Conservation (phyloP, 2,888 invertebrate species). For the Cybosia mesomella region DNA sequence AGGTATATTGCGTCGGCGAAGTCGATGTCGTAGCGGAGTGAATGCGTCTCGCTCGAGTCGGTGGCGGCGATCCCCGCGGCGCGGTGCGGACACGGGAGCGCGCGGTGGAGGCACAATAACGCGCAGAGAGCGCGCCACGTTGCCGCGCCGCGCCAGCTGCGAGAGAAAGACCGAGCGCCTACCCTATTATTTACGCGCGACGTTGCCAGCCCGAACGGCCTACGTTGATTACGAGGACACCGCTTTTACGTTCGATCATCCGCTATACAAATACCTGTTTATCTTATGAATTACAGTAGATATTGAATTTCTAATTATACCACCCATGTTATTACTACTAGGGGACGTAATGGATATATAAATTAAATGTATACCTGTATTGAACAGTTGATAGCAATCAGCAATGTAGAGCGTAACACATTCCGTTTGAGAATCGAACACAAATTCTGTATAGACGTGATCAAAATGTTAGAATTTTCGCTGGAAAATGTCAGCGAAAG, state of each 20-base stretch:
- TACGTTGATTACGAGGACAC: constrained; percentile 87
- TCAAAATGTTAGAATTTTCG: constrained; percentile 60
- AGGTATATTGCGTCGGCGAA: constrained; percentile 78
- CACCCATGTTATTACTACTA: constrained; percentile 37
- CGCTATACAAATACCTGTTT: constrained; percentile 71
- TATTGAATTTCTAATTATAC: constrained; percentile 47
- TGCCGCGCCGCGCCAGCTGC: constrained; percentile 85
- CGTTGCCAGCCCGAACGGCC: constrained; percentile 83
- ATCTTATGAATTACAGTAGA: constrained; percentile 55
- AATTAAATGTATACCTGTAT: constrained; percentile 61
- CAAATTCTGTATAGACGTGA: constrained; percentile 42
- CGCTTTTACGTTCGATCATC: constrained; percentile 86
- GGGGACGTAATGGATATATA: constrained; percentile 28
- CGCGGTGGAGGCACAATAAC: constrained; percentile 68
- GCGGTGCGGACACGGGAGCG: constrained; percentile 59
- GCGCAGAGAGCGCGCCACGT: constrained; percentile 73
- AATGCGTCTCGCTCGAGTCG: constrained; percentile 74
- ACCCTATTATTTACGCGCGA: constrained; percentile 87
- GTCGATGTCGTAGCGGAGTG: constrained; percentile 51
- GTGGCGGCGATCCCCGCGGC: constrained; percentile 64
- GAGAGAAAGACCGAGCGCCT: constrained; percentile 85
- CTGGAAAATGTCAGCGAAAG: constrained; percentile 72
- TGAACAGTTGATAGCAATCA: constrained; percentile 44
- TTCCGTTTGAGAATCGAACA: constrained; percentile 36
- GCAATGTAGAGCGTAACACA: constrained; percentile 38